phyloP scores from a whole-genome alignment of 2,888 invertebrate species.

The Muscina levida region DNA sequence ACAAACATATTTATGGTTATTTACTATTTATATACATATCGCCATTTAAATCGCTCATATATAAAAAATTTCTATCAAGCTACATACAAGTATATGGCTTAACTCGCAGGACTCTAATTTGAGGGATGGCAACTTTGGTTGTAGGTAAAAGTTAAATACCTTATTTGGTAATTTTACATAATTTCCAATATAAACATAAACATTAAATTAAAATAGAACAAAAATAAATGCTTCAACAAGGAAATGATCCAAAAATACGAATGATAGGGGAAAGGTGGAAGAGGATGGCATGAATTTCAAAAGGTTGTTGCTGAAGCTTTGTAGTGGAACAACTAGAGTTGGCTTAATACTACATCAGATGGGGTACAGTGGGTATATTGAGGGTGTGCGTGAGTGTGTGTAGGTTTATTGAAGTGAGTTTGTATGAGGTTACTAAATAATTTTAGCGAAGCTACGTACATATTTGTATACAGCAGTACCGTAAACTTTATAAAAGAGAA shows the following conservation, averaged over 20 bases:
- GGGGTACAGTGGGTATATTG: no score
- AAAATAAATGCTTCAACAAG: slow-evolving; percentile 3
- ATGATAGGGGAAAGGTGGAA: neutral
- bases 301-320: neutral
- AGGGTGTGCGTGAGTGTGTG: no score
- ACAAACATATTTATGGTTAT: slow-evolving; percentile 25
- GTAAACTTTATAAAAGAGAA: no score
- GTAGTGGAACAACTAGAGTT: neutral
- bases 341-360: no score
- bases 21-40: neutral
- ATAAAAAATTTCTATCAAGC: no score
- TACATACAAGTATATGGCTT: no score
- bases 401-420: no score
- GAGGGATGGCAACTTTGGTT: neutral
- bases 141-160: neutral
- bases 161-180: slow-evolving; percentile 35
- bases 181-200: slow-evolving; percentile 29
- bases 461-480: no score
- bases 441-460: no score
- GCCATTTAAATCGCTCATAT: no score
- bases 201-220: slow-evolving; percentile 30
- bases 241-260: slow-evolving; percentile 18
- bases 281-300: neutral
- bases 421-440: no score
- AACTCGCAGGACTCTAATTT: no score